Base-by-base conservation (phyloP, 1,140 invertebrate species). In the Orussus abietinus region DNA sequence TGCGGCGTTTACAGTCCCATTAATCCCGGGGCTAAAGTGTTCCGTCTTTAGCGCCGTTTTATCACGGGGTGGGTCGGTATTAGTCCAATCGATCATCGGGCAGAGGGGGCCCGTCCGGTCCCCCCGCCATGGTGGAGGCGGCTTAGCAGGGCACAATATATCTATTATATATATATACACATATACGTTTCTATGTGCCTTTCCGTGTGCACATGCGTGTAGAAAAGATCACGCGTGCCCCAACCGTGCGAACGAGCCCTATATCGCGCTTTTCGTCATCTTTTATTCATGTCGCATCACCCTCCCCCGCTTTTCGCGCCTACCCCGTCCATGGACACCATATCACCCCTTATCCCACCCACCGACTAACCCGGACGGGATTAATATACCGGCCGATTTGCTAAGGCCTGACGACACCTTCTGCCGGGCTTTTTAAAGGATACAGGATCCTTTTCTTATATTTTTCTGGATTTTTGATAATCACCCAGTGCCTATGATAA, bases 1-100 rank as follows among this genome's bases (percentile, higher is more conserved):
- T 60, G 58, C 57, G 45, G 46, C 59, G 55, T 67, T 71, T 63
- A 68, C 59, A 63, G 55, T 49, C 56, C 67, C 69, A 69, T 69
- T 70, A 70, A 72, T 67, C 59, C n/a, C 62, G 52, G 45, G 56
- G 53, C 60, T 62, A 59, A 66, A 63, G 64, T 64, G 67, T 66
- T 67, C 61, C 49, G 52, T 63, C 61, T 66, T 61, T 57, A 55
- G 49, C 57, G 58, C 47, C 57, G 56, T 66, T 69, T 66, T 66
- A 65, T 65, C 64, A 21, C 11, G 12, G 18, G 29, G 36, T 44
- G 53, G 48, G 45, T 48, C 49, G 51, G 69, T 70, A 73, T 71
- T 70, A 73, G 64, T 46, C 61, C 67, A 63, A 73, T 73, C 69
- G 62, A 73, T 73, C 69, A 73, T 64, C 48, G 45, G 40, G 42